phyloP scores from a whole-genome alignment of 2,113 vertebrate genomes.

The Equus quagga region DNA sequence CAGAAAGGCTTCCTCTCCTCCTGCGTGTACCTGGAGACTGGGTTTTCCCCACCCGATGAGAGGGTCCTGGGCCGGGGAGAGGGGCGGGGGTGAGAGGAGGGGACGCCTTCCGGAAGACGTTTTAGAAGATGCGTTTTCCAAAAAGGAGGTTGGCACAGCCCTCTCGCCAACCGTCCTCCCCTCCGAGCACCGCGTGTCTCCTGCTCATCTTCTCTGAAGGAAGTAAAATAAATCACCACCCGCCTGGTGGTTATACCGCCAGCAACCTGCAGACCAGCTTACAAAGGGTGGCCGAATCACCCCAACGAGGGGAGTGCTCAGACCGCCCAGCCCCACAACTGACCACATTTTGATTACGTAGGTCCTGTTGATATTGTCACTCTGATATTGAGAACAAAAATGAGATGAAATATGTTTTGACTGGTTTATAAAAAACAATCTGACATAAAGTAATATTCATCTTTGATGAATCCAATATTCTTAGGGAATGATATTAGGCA shows the following conservation, averaged over 20 bases:
- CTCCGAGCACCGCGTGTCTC: conserved; percentile 66
- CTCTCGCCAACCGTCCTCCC: conserved; percentile 55
- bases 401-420: conserved; percentile 98
- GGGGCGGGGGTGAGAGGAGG: neutral
- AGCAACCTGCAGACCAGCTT: conserved; percentile 34
- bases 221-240: conserved; percentile 79
- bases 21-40: neutral
- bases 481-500: conserved; percentile 99
- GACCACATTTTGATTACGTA: conserved; percentile 84
- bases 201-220: conserved; percentile 74
- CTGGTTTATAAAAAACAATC: conserved; percentile 99
- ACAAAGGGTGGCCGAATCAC: conserved; percentile 64
- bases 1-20: neutral
- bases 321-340: conserved; percentile 66
- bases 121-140: neutral
- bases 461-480: conserved; percentile 99
- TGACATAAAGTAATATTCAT: conserved; percentile 99
- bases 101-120: neutral
- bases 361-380: conserved; percentile 85
- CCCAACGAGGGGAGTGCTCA: conserved; percentile 59
- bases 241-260: conserved; percentile 61
- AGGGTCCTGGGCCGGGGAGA: neutral
- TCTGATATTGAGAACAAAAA: conserved; percentile 85
- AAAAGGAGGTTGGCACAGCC: neutral
- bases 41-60: conserved; percentile 53